Evolutionary conservation across 2,888 invertebrate species (phyloP), one percentile per base, ranked within the genome.

Genomic region (Branchipolynoe longqiensis): DNA sequence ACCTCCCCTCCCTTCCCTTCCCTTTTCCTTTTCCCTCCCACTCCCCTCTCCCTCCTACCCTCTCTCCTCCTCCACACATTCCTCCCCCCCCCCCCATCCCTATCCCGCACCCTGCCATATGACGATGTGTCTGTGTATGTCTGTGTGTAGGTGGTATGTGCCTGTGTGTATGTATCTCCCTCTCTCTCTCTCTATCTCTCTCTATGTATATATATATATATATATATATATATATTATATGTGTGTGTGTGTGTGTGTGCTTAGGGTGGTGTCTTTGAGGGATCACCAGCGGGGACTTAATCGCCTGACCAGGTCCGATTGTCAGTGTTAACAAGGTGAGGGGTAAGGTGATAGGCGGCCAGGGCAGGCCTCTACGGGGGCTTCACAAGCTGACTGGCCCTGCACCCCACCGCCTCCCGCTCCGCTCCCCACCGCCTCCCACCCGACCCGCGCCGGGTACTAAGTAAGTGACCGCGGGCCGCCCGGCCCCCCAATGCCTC

Each of bases 271-370:
- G 48, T 14, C 78, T 41, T 28, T 2, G 78, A 41, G 25, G 48
- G 78, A 41, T 40, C 54, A 41, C 8, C 54, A 41, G 41, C 31
- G 41, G 78, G 48, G 40, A 41, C 54, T 78, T 78, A 78, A 78
- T 41, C 78, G 78, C 28, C 28, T 28, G 78, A 78, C 48, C 41
- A 48, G 54, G 22, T 18, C 28, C 48, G 48, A 78, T 78, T 78
- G 78, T 78, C 78, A 69, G 78, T 28, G 54, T 48, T 78, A 78
- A 78, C 78, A 78, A 78, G 78, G 4, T 78, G 78, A 41, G 28
- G n/a, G 41, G 78, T 78, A 40, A 78, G 78, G 78, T 28, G 78
- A 78, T 78, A 41, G 48, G 64, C 28, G 33, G 62, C 25, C 36
- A 69, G 36, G 38, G 69, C 36, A 36, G 69, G n/a, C 36, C 36